These are phyloP conservation scores for Anoura caudifer DNA, from an alignment of 2,113 vertebrate genomes.

Conservation along the genomic window DNA sequence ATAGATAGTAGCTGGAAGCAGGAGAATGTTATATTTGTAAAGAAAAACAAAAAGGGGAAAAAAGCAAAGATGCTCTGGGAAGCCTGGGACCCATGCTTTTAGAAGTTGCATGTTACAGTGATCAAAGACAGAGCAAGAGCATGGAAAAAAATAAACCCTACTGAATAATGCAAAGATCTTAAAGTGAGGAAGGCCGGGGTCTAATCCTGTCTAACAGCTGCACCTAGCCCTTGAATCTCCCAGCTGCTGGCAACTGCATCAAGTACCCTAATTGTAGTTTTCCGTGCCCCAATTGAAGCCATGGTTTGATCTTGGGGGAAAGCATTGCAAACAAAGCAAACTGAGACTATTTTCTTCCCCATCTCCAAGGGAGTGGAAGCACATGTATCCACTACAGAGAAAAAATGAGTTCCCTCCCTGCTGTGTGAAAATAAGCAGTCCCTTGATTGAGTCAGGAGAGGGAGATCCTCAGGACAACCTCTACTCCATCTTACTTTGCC, in stretches of 20 bases:
- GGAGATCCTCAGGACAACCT: neutral
- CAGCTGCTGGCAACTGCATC: neutral
- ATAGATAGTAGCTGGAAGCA: neutral
- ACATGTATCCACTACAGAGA: neutral
- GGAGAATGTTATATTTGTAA: neutral
- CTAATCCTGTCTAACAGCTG: neutral
- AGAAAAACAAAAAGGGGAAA: neutral
- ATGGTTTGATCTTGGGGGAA: neutral
- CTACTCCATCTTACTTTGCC: neutral
- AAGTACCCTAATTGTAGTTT: slow-evolving; percentile 10
- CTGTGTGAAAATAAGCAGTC: neutral
- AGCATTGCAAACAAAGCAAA: neutral
- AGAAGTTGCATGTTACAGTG: neutral
- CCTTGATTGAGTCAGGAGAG: neutral
- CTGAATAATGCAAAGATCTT: neutral
- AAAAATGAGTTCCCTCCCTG: neutral
- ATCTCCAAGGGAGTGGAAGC: neutral
- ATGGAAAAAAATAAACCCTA: neutral
- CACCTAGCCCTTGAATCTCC: neutral
- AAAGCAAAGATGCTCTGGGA: neutral
- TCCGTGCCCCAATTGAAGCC: neutral
- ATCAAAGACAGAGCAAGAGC: neutral
- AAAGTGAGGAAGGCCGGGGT: neutral
- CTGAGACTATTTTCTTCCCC: neutral
- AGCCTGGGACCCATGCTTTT: neutral